phyloP scores from a whole-genome alignment of 37 sponge, comb jelly and placozoan species.

The Amphimedon queenslandica region DNA sequence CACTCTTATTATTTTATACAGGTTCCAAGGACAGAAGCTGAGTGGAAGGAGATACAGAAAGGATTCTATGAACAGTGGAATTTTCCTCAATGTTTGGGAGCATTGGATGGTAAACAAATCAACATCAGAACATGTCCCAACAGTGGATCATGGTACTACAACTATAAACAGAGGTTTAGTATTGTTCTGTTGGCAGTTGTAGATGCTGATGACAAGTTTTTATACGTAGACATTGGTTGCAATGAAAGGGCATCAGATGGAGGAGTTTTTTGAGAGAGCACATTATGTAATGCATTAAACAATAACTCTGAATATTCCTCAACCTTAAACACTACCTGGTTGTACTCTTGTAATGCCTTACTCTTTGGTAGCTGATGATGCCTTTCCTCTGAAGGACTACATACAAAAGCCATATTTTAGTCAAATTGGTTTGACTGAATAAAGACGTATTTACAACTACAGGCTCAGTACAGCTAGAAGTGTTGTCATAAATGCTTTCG shows the following conservation, averaged over 20 bases:
- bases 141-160: slow-evolving; percentile 45
- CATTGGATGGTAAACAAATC: slow-evolving; percentile 63
- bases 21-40: slow-evolving; percentile 22
- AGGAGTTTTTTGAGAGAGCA: slow-evolving; percentile 26
- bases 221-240: slow-evolving; percentile 44
- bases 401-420: slow-evolving; percentile 36
- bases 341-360: background rate
- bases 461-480: slow-evolving; percentile 37
- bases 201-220: slow-evolving; percentile 42
- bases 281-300: background rate
- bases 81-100: slow-evolving; percentile 35
- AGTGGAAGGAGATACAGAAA: slow-evolving; percentile 23
- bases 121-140: slow-evolving; percentile 24
- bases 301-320: slow-evolving; percentile 32
- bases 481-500: slow-evolving; percentile 50
- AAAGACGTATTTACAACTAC: slow-evolving; percentile 41
- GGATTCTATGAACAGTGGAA: slow-evolving; percentile 33
- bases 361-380: slow-evolving; percentile 52
- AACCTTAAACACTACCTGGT: slow-evolving; percentile 1
- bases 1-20: too few relatives aligned
- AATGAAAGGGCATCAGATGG: slow-evolving; percentile 42
- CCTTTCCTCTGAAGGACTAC: slow-evolving; percentile 31
- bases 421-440: slow-evolving; percentile 6
- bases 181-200: slow-evolving; percentile 44
- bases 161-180: slow-evolving; percentile 40